Evolutionary conservation across 2,113 vertebrate genomes (phyloP), one percentile per base, ranked within the genome.

Genomic region (Ahaetulla prasina): DNA sequence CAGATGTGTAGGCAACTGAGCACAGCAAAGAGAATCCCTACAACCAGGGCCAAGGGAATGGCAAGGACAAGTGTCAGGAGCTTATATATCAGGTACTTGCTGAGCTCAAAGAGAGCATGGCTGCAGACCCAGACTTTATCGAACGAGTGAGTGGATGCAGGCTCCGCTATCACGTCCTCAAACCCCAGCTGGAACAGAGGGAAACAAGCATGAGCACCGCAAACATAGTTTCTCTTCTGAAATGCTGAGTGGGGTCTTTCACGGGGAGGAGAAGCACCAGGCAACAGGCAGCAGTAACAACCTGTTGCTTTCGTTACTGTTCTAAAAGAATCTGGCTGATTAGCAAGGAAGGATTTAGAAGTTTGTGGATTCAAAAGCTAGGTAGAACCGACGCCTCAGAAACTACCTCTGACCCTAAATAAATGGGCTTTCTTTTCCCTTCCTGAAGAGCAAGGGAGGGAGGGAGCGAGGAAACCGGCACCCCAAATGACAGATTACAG

Each of bases 1-100:
- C 99, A 99, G 97, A 99, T 98, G 97, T 99, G 99, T 92, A 99
- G 94, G 68, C 98, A 99, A 97, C 99, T 99, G 95, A 99, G 97
- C 23, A 97, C 90, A 1, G 97, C 99, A 87, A 99, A 99, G 74
- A 98, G 57, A 68, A 99, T 94, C 0, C 99, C 99, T 2, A 98
- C 94, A 0, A 98, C 52, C 92, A 99, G 98, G 27, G 99, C 98
- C 97, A 99, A 57, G 3, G 99, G 99, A 10, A 99, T 93, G 20
- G 99, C 99, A 20, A 99, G 98, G 92, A 99, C 93, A 12, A 98
- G 96, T 0, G 97, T 99, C 95, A 99, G 97, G 43, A 99, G 87
- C 90, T 98, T 98, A 97, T 99, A 99, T 27, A 99, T 92, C 92
- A 98, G 25, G 89, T 98, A 99, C 91, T 98, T 99, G 93, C 98